Evolutionary conservation across 2,113 vertebrate species (phyloP).

Genomic region (rat (Rattus norvegicus)): DNA sequence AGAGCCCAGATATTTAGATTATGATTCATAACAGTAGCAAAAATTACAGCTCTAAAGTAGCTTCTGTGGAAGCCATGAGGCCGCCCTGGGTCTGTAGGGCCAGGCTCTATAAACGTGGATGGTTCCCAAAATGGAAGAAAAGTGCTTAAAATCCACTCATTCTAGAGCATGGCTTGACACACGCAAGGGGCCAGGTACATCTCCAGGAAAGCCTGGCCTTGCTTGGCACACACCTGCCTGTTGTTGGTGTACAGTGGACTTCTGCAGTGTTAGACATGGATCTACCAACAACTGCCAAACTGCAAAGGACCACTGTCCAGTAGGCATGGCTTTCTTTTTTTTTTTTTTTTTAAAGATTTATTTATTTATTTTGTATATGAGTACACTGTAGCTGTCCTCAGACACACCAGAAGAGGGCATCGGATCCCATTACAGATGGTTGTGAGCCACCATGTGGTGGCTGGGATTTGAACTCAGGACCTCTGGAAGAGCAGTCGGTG

Average conservation of each 20-base stretch:
- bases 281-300: not conserved
- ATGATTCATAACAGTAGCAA: not conserved
- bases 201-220: not conserved
- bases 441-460: no score
- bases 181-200: not conserved
- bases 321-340: not conserved
- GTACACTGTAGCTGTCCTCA: no score
- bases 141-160: not conserved
- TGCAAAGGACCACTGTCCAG: not conserved
- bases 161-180: not conserved
- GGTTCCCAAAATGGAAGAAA: not conserved
- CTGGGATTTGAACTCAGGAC: no score
- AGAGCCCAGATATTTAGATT: not conserved
- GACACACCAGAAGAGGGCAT: no score
- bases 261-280: not conserved
- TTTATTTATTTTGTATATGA: no score
- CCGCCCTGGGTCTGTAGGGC: not conserved
- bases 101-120: not conserved
- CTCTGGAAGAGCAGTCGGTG: no score
- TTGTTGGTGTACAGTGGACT: not conserved
- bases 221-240: not conserved
- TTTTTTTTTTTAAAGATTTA: no score
- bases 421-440: no score
- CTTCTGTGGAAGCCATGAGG: not conserved
- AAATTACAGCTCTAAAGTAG: not conserved